These are phyloP conservation scores for Anableps anableps DNA, from an alignment of 2,797 vertebrate genomes.

Conservation along the genomic window DNA sequence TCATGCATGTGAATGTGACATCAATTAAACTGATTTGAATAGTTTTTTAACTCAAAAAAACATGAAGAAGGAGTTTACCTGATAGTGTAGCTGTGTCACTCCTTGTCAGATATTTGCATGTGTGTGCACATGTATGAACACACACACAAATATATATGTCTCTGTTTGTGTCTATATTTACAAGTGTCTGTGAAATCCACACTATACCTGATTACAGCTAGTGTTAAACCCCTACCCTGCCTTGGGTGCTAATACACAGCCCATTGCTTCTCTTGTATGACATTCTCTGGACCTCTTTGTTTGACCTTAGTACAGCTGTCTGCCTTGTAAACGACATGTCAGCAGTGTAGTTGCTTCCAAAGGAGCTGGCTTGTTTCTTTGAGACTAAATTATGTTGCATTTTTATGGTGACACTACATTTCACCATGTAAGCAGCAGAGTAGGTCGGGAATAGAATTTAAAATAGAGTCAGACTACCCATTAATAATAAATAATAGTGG, in stretches of 20 bases:
- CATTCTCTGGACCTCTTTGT: slow-evolving; percentile 55
- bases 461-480: not conserved
- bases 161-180: slow-evolving; percentile 56
- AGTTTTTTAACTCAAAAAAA: slow-evolving; percentile 33
- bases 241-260: slow-evolving; percentile 27
- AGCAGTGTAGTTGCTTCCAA: not conserved
- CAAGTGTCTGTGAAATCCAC: slow-evolving; percentile 41
- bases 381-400: not conserved
- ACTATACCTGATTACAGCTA: slow-evolving; percentile 38
- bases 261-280: slow-evolving; percentile 39
- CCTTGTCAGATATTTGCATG: slow-evolving; percentile 42
- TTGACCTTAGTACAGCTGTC: slow-evolving; percentile 73
- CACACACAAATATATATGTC: slow-evolving; percentile 30
- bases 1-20: slow-evolving; percentile 35
- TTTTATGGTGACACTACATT: not conserved
- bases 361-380: not conserved
- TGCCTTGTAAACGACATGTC: slow-evolving; percentile 57
- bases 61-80: slow-evolving; percentile 27
- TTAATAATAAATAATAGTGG: not conserved
- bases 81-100: slow-evolving; percentile 31
- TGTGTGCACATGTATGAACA: slow-evolving; percentile 17
- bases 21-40: slow-evolving; percentile 28
- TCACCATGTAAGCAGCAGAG: not conserved
- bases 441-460: not conserved
- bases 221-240: slow-evolving; percentile 41